Conservation (phyloP, 2,888 invertebrate genomes). For the Teleogryllus oceanicus region DNA sequence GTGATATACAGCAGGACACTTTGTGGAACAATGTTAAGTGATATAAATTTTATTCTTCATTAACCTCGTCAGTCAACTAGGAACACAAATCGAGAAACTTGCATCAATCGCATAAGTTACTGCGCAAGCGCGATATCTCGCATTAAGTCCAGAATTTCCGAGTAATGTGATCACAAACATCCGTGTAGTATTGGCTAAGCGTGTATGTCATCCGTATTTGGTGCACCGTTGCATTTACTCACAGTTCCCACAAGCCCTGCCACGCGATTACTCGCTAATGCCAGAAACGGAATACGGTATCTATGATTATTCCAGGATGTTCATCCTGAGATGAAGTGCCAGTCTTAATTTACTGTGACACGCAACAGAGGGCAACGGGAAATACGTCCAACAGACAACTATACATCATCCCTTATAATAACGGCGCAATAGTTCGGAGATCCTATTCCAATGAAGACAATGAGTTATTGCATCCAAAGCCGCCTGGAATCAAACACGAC, state of each 20-base stretch:
- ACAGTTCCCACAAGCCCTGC: neutral
- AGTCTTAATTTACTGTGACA: conserved; percentile 18
- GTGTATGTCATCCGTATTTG: neutral
- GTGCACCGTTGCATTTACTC: neutral
- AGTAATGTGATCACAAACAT: neutral
- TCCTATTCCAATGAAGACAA: conserved; percentile 18
- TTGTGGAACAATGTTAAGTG: too few species aligned
- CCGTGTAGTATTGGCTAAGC: neutral
- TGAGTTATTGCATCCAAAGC: neutral
- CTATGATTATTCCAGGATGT: neutral
- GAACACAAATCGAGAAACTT: too few species aligned
- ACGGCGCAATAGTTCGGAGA: conserved; percentile 5
- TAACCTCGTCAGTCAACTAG: too few species aligned
- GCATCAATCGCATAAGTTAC: too few species aligned
- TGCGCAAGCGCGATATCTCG: neutral
- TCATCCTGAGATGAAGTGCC: conserved; percentile 8
- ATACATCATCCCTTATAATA: conserved; percentile 3
- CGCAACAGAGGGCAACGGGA: neutral
- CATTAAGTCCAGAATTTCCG: neutral
- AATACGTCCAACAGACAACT: neutral
- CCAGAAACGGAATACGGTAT: conserved; percentile 1
- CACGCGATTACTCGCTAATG: neutral
- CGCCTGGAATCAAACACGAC: neutral
- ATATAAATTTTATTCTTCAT: too few species aligned
- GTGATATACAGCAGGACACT: too few species aligned